A percentile compares a stretch with the other conserved stretches of the same genome.
Evolutionary conservation across 2,113 vertebrate species (phyloP).

Genomic region (Proterorhinus semilunaris): DNA sequence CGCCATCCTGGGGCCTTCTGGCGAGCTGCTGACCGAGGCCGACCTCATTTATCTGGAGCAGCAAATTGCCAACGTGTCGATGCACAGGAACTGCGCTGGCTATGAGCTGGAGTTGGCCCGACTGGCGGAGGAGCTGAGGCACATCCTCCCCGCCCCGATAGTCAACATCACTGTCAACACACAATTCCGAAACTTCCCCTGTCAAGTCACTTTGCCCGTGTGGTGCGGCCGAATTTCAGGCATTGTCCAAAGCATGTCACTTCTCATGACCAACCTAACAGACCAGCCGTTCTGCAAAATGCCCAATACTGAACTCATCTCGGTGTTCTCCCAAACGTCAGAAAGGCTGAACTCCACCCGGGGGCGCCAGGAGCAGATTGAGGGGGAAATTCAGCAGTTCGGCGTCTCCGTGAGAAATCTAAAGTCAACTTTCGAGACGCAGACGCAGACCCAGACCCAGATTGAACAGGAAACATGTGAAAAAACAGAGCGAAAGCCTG

Average conservation of each 20-base stretch:
- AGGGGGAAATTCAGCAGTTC: slow-evolving; percentile 86
- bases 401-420: slow-evolving; percentile 88
- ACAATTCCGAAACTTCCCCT: slow-evolving; percentile 74
- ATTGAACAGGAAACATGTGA: no score
- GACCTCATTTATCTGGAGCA: slow-evolving; percentile 89
- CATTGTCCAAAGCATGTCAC: slow-evolving; percentile 86
- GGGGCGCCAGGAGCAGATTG: slow-evolving; percentile 73
- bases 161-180: slow-evolving; percentile 87
- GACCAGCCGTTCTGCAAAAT: slow-evolving; percentile 72
- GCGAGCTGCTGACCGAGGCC: slow-evolving; percentile 90
- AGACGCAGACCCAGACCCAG: not conserved
- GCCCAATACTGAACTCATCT: slow-evolving; percentile 77
- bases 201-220: slow-evolving; percentile 77
- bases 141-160: slow-evolving; percentile 86
- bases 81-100: slow-evolving; percentile 82
- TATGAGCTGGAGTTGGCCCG: slow-evolving; percentile 85
- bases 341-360: slow-evolving; percentile 49
- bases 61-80: slow-evolving; percentile 85
- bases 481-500: slow-evolving; percentile 17
- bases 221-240: slow-evolving; percentile 88
- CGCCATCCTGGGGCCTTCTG: slow-evolving; percentile 92
- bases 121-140: slow-evolving; percentile 83
- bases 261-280: slow-evolving; percentile 81
- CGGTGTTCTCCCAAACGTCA: slow-evolving; percentile 72
- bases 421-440: slow-evolving; percentile 85